Evolutionary conservation across 1,140 invertebrate species (phyloP).

Genomic region (Drosophila orosa): DNA sequence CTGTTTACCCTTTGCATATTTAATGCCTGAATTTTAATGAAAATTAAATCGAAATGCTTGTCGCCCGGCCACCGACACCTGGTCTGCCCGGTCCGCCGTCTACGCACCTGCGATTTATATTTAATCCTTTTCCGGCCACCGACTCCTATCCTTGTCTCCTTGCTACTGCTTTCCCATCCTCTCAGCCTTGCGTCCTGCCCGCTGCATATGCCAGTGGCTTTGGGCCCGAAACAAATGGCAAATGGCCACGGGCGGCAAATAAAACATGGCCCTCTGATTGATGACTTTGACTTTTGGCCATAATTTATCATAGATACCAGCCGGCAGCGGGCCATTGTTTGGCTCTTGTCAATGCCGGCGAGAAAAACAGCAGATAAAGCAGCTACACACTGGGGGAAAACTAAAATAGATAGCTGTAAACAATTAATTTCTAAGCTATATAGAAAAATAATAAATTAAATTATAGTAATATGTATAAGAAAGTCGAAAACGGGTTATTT

Average conservation of each 20-base stretch:
- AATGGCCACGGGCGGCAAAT: conserved; percentile 74
- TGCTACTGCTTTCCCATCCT: background rate
- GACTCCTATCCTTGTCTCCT: background rate
- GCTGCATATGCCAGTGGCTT: conserved; percentile 41
- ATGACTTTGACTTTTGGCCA: conserved; percentile 81
- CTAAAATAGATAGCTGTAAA: no score
- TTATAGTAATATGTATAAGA: no score
- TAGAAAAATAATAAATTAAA: background rate
- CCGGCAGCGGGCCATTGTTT: conserved; percentile 50
- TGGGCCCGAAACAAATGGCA: conserved; percentile 45
- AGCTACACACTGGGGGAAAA: conserved; percentile 1
- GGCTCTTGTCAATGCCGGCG: conserved; percentile 52
- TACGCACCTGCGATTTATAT: conserved; percentile 70
- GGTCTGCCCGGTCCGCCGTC: conserved; percentile 21
- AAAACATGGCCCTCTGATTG: conserved; percentile 76
- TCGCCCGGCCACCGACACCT: conserved; percentile 61
- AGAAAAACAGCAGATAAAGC: conserved; percentile 47
- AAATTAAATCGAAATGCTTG: conserved; percentile 82
- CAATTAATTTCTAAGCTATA: no score
- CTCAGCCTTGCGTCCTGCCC: background rate
- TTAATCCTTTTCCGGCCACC: conserved; percentile 64
- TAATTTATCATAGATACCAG: conserved; percentile 81
- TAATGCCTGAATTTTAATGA: conserved; percentile 80
- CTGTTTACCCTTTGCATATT: conserved; percentile 81
- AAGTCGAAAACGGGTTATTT: no score